Conservation (phyloP, 2,888 invertebrate species). For the Coremacera marginata region DNA sequence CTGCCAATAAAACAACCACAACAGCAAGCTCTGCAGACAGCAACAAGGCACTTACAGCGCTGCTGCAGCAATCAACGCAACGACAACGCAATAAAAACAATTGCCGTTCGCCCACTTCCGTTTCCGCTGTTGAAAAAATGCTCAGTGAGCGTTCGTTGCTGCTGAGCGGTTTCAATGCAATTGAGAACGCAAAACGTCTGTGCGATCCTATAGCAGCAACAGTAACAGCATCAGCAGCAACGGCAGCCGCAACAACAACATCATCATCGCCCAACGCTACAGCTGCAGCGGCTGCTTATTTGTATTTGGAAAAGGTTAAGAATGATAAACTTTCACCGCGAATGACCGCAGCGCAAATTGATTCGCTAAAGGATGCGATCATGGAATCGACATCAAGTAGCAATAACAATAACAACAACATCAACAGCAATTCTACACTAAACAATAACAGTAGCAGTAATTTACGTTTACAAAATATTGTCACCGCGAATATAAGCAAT, state of each 20-base stretch:
- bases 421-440: conserved; percentile 46
- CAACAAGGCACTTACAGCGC: neutral
- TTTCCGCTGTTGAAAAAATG: conserved; percentile 60
- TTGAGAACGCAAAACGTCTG: conserved; percentile 63
- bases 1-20: neutral
- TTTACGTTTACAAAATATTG: conserved; percentile 43
- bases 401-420: conserved; percentile 51
- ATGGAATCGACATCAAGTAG: conserved; percentile 59
- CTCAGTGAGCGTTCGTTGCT: conserved; percentile 67
- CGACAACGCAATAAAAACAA: conserved; percentile 15
- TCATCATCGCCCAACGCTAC: conserved; percentile 52
- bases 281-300: conserved; percentile 59
- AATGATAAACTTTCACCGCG: conserved; percentile 64
- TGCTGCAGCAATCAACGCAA: neutral
- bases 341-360: conserved; percentile 56
- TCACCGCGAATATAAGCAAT: conserved; percentile 10
- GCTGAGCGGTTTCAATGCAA: conserved; percentile 64
- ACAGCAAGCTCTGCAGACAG: conserved; percentile 1
- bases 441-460: conserved; percentile 53
- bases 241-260: conserved; percentile 37
- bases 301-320: conserved; percentile 66
- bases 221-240: conserved; percentile 39
- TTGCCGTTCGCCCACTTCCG: conserved; percentile 39
- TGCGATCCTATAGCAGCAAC: conserved; percentile 56
- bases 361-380: conserved; percentile 63